A percentile compares a stretch with the other conserved stretches of the same genome.
phyloP scores from a whole-genome alignment of 1,140 invertebrate genomes.

The Coptotermes formosanus region DNA sequence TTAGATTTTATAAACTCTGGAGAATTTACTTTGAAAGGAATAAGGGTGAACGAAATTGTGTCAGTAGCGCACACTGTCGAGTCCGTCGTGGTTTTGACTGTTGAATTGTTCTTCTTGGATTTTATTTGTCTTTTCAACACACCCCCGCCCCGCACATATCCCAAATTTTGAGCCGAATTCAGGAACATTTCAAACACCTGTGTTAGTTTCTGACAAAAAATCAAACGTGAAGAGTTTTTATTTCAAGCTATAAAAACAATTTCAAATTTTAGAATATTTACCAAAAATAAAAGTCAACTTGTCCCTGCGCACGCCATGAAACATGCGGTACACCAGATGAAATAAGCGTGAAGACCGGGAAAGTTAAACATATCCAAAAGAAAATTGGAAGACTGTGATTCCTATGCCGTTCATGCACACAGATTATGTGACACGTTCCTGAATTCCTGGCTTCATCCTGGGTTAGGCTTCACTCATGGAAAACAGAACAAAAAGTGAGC shows the following conservation, averaged over 20 bases:
- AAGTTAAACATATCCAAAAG: too few relatives aligned
- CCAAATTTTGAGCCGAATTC: background rate
- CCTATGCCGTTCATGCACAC: background rate
- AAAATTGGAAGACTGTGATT: background rate
- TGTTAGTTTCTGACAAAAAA: too few relatives aligned
- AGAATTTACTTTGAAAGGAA: background rate
- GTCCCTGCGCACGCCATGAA: too few relatives aligned
- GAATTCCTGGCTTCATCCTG: slow-evolving; percentile 1
- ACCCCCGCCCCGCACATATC: background rate
- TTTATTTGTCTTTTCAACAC: background rate
- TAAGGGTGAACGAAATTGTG: background rate
- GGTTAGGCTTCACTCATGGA: background rate
- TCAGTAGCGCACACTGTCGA: background rate
- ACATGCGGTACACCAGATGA: too few relatives aligned
- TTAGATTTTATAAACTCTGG: background rate
- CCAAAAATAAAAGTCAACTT: too few relatives aligned
- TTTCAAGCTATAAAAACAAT: too few relatives aligned
- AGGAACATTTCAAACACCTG: background rate
- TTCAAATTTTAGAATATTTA: too few relatives aligned
- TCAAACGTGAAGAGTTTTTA: too few relatives aligned
- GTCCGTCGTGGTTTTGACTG: background rate
- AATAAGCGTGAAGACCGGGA: too few relatives aligned
- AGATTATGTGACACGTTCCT: background rate
- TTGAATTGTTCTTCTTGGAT: background rate
- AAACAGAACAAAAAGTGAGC: background rate